phyloP scores from a whole-genome alignment of 2,797 vertebrate species.

The Spinus olivaceus region DNA sequence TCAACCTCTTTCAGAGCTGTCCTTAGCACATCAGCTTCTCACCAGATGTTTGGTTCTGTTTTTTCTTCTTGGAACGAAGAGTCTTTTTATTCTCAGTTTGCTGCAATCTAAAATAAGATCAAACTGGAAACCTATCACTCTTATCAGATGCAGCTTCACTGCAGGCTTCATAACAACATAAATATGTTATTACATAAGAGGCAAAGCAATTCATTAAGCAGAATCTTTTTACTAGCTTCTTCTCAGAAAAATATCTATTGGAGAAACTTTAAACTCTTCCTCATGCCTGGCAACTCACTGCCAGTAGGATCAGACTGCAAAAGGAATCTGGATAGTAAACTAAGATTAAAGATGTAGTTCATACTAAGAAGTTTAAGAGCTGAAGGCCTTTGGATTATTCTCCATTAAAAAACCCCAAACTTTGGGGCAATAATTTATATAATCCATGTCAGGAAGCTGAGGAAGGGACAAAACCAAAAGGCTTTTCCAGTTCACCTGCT shows the following conservation, averaged over 20 bases:
- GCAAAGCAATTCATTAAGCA: constrained; percentile 18
- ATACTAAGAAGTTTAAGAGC: background rate
- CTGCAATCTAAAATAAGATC: constrained; percentile 33
- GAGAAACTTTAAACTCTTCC: background rate
- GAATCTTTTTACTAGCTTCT: background rate
- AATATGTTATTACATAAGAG: background rate
- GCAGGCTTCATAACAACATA: background rate
- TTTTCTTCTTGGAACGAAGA: constrained; percentile 8
- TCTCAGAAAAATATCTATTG: background rate
- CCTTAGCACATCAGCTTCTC: constrained; percentile 32
- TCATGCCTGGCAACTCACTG: background rate
- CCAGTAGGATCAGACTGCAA: background rate
- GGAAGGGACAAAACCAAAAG: background rate
- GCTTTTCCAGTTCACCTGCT: background rate
- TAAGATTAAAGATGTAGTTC: background rate
- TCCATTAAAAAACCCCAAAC: background rate
- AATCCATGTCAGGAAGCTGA: background rate
- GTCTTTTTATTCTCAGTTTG: constrained; percentile 23
- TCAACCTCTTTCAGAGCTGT: constrained; percentile 6
- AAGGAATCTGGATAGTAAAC: background rate
- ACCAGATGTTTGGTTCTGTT: constrained; percentile 7
- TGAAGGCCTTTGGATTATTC: background rate
- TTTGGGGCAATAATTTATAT: background rate
- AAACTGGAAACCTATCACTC: constrained; percentile 31
- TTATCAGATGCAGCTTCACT: background rate